phyloP scores from a whole-genome alignment of 2,113 vertebrate species.

The Syngnathoides biaculeatus region DNA sequence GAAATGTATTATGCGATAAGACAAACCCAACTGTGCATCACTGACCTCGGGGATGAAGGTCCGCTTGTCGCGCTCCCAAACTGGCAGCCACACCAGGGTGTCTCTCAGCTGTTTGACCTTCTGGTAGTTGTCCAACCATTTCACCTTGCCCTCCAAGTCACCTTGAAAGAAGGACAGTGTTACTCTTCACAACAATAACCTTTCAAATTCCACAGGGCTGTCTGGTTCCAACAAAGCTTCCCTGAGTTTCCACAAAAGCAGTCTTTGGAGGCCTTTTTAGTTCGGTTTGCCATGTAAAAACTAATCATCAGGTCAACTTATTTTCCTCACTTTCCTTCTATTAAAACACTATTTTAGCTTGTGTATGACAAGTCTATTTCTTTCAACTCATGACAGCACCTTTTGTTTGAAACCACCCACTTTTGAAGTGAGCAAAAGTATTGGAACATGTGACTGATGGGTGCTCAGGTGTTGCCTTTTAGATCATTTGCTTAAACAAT shows the following conservation, averaged over 20 bases:
- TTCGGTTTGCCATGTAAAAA: neutral
- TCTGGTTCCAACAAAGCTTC: neutral
- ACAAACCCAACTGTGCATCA: neutral
- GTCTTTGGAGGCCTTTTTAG: neutral
- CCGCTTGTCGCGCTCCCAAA: constrained; percentile 89
- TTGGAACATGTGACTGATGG: too few species aligned
- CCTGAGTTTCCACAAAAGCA: neutral
- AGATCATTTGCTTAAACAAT: too few species aligned
- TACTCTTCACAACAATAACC: neutral
- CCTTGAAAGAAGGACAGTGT: constrained; percentile 59
- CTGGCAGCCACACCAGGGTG: constrained; percentile 83
- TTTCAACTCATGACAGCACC: neutral
- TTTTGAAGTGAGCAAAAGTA: too few species aligned
- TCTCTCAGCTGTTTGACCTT: constrained; percentile 85
- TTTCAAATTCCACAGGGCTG: neutral
- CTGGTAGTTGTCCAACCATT: constrained; percentile 91
- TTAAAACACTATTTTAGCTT: neutral
- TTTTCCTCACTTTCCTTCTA: neutral
- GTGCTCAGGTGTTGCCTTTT: too few species aligned
- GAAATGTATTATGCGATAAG: too few species aligned
- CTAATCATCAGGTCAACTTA: neutral
- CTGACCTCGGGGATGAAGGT: constrained; percentile 86
- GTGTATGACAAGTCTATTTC: neutral
- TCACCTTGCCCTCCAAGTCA: constrained; percentile 90
- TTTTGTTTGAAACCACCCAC: too few species aligned